Evolutionary conservation across 2,888 invertebrate genomes (phyloP).

Genomic region (Adela reaumurella): DNA sequence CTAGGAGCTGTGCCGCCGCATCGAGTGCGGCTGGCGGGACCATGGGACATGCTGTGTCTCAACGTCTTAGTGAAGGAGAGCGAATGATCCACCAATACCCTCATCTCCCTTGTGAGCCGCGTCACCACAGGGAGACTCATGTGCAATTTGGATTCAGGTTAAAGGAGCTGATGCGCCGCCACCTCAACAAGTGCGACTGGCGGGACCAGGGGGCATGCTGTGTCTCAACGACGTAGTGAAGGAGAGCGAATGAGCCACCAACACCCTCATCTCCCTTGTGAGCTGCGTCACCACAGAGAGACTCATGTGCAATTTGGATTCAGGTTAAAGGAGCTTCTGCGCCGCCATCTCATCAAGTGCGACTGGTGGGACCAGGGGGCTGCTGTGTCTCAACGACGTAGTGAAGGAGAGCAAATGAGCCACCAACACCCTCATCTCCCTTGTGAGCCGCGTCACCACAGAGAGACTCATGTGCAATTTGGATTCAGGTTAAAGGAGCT

Average conservation of each 20-base stretch:
- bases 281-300: too few species aligned
- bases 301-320: too few species aligned
- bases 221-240: too few species aligned
- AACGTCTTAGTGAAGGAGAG: too few species aligned
- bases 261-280: too few species aligned
- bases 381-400: constrained; percentile 80
- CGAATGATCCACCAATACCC: too few species aligned
- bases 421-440: constrained; percentile 72
- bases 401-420: constrained; percentile 74
- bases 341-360: constrained; percentile 80
- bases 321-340: constrained; percentile 76
- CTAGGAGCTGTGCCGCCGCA: constrained; percentile 74
- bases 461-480: too few species aligned
- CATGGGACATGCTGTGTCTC: constrained; percentile 80
- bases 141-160: too few species aligned
- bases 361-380: constrained; percentile 90
- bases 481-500: too few species aligned
- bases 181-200: constrained; percentile 92
- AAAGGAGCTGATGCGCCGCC: constrained; percentile 71
- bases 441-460: constrained; percentile 81
- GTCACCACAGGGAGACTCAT: too few species aligned
- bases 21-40: constrained; percentile 94
- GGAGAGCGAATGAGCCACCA: too few species aligned
- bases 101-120: too few species aligned
- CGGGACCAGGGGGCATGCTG: constrained; percentile 80